Evolutionary conservation across 2,888 invertebrate species (phyloP), one percentile per base, ranked within the genome.

Genomic region (Agonopterix heracliana): DNA sequence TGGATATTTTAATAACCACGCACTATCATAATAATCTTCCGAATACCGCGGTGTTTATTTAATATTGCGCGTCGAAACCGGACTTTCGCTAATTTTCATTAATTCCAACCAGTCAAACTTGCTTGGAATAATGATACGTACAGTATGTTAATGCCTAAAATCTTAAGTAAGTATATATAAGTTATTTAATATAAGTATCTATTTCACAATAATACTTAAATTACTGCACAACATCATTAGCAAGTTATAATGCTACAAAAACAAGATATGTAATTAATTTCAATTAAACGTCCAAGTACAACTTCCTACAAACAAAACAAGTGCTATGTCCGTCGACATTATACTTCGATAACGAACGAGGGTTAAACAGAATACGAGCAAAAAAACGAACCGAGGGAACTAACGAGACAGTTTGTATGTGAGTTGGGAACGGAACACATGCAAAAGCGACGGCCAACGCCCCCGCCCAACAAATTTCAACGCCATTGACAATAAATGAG

Each of bases 381-480:
- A 82, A 82, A 78, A 70, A 68, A 69, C 56, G 59, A 56, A 69
- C 64, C 70, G 53, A 64, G 72, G 76, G 75, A 71, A 68, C 68
- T 76, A 78, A 81, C 74, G 74, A 79, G 75, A 72, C 70, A 61
- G 67, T 74, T 66, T 59, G 68, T 69, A 74, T 71, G 73, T 60
- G 69, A 69, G 64, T 68, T 59, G 60, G 63, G 59, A 57, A 57
- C 56, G 56, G 57, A 59, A 60, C 64, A 69, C 66, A 75, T 69
- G 72, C 67, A 63, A 64, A 68, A 61, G 50, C 52, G 55, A 59
- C 71, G 75, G 75, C 59, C 79, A 74, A 73, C 79, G 80, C 76
- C 78, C 78, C 60, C 66, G 67, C 71, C 59, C 71, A 72, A 71
- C 67, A 64, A 64, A 71, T 70, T 26, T 26, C 56, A 63, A 59